Conservation (phyloP, 1,140 invertebrate species). For the Mamestra configurata region DNA sequence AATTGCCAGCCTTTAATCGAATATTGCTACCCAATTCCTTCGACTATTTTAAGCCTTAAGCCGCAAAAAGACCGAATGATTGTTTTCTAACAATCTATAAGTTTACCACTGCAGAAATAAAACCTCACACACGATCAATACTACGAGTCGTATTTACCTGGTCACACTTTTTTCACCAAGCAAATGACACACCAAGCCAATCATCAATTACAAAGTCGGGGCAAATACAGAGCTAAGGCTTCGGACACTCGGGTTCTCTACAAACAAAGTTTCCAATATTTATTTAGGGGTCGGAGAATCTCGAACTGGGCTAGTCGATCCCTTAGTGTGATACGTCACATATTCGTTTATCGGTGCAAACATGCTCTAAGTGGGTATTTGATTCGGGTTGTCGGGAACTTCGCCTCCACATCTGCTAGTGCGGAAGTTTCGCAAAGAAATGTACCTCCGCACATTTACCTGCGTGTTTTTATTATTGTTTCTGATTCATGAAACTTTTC, state of each 20-base stretch:
- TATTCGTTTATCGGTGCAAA: slow-evolving; percentile 62
- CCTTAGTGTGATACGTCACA: slow-evolving; percentile 62
- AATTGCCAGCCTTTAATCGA: too few relatives aligned
- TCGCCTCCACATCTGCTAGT: too few relatives aligned
- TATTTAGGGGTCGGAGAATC: slow-evolving; percentile 62
- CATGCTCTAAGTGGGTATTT: slow-evolving; percentile 50
- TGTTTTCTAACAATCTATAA: too few relatives aligned
- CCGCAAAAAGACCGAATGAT: too few relatives aligned
- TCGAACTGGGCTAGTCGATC: slow-evolving; percentile 56
- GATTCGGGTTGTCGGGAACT: not conserved
- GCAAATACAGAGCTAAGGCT: slow-evolving; percentile 44
- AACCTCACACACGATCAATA: too few relatives aligned
- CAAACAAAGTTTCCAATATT: slow-evolving; percentile 67
- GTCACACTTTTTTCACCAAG: not conserved
- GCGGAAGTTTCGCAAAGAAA: not conserved
- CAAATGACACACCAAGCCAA: slow-evolving; percentile 29
- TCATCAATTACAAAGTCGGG: slow-evolving; percentile 40
- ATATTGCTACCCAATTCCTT: too few relatives aligned
- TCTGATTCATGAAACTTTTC: too few relatives aligned
- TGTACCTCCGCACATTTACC: too few relatives aligned
- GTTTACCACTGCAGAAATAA: too few relatives aligned
- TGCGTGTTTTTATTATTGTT: too few relatives aligned
- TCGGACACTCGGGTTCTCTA: slow-evolving; percentile 44
- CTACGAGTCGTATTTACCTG: not conserved
- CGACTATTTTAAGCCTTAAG: too few relatives aligned